Evolutionary conservation across 2,888 invertebrate genomes (phyloP).

Genomic region (Colletes collaris): DNA sequence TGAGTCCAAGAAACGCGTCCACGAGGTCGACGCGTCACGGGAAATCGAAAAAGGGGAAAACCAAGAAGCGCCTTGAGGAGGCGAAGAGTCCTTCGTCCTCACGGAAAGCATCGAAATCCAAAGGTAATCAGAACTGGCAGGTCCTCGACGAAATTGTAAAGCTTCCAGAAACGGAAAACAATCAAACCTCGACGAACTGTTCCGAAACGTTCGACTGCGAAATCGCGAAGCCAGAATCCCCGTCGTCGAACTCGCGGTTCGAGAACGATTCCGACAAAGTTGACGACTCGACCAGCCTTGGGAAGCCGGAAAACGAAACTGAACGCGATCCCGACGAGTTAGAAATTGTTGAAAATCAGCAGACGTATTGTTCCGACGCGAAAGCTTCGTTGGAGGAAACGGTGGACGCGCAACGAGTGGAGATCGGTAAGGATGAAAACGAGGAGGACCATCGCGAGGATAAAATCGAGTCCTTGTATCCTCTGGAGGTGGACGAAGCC

Average conservation of each 20-base stretch:
- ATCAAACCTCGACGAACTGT: background rate
- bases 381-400: background rate
- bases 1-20: background rate
- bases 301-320: background rate
- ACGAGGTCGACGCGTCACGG: constrained; percentile 1
- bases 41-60: constrained; percentile 18
- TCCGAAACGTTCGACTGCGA: background rate
- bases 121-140: constrained; percentile 10
- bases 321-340: background rate
- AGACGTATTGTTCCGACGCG: background rate
- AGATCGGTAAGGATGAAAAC: too few relatives aligned
- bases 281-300: background rate
- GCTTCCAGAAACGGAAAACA: background rate
- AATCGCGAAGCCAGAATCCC: background rate
- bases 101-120: constrained; percentile 11
- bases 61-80: constrained; percentile 19
- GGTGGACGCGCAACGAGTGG: background rate
- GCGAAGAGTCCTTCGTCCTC: background rate
- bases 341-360: background rate
- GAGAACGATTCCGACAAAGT: background rate
- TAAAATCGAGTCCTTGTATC: background rate
- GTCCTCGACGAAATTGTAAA: background rate
- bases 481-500: constrained; percentile 26
- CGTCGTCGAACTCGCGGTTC: background rate
- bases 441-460: background rate